Evolutionary conservation across 2,797 vertebrate species (phyloP).

Genomic region (Fistularia commersonii): DNA sequence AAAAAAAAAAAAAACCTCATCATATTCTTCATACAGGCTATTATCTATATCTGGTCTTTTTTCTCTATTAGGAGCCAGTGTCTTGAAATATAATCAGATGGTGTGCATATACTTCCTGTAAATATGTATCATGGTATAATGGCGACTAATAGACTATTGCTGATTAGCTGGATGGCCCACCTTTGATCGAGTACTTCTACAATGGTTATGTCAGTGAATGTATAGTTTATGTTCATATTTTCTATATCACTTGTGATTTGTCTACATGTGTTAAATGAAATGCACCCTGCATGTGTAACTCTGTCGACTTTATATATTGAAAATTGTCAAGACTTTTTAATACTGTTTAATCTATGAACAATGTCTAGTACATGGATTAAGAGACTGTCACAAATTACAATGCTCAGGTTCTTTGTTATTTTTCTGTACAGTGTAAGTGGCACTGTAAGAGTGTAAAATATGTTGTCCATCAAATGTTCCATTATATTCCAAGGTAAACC

Average conservation of each 20-base stretch:
- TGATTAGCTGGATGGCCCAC: constrained; percentile 1
- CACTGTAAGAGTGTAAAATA: too few relatives aligned
- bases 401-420: too few relatives aligned
- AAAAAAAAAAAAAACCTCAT: not conserved
- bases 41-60: not conserved
- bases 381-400: too few relatives aligned
- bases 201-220: constrained; percentile 56
- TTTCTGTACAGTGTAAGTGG: too few relatives aligned
- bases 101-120: too few relatives aligned
- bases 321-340: not conserved
- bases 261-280: constrained; percentile 42
- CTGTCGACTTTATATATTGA: constrained; percentile 6
- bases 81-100: too few relatives aligned
- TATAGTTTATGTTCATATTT: constrained; percentile 15
- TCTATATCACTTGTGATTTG: constrained; percentile 21
- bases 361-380: not conserved
- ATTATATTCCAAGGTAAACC: too few relatives aligned
- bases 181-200: constrained; percentile 51
- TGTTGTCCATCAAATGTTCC: too few relatives aligned
- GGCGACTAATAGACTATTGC: not conserved
- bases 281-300: constrained; percentile 56
- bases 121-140: not conserved
- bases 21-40: not conserved
- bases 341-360: not conserved
- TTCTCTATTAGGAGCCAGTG: too few relatives aligned